phyloP scores from a whole-genome alignment of 2,113 vertebrate genomes.

The Xerus inauris region DNA sequence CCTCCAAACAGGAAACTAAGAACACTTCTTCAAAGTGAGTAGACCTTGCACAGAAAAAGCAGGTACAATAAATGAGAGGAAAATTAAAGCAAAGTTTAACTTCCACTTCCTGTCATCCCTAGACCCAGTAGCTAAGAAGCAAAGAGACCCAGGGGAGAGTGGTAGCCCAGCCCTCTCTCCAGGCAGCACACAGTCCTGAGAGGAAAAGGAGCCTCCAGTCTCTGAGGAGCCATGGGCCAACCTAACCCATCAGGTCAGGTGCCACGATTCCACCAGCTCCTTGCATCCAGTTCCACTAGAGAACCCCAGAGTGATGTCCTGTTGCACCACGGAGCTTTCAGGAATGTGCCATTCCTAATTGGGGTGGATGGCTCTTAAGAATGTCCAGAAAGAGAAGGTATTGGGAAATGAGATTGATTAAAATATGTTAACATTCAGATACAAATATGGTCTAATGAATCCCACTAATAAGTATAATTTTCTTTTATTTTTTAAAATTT shows the following conservation, averaged over 20 bases:
- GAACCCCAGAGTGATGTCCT: no score
- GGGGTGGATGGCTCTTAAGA: not conserved
- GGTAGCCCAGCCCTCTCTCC: not conserved
- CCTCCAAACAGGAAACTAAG: constrained; percentile 33
- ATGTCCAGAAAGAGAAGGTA: not conserved
- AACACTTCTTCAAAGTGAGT: not conserved
- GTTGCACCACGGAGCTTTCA: no score
- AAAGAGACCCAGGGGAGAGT: not conserved
- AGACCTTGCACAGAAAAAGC: not conserved
- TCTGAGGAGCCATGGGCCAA: not conserved
- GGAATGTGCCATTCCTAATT: not conserved
- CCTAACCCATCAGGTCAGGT: not conserved
- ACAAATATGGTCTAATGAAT: no score
- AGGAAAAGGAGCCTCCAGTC: not conserved
- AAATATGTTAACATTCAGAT: no score
- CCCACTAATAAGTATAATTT: no score
- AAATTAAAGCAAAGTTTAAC: not conserved
- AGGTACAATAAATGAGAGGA: not conserved
- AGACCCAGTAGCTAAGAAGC: not conserved
- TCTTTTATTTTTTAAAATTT: no score
- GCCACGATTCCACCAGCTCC: no score
- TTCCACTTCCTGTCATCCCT: not conserved
- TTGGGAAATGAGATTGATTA: no score
- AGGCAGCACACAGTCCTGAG: not conserved
- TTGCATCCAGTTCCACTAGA: no score